These are phyloP conservation scores for Tetranychus piercei DNA, from an alignment of 2,888 invertebrate species.

Conservation along the genomic window DNA sequence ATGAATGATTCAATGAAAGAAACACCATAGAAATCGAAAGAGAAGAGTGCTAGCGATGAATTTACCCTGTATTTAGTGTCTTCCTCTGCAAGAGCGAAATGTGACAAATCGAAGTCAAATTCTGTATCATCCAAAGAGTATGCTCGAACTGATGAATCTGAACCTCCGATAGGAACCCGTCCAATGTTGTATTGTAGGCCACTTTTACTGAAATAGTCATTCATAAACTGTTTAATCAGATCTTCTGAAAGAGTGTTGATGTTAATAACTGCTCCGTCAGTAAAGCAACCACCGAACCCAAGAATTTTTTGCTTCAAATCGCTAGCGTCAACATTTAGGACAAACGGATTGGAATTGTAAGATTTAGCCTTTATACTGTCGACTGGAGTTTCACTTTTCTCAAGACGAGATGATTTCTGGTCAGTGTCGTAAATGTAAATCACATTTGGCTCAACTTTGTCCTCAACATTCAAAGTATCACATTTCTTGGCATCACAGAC, in stretches of 20 bases:
- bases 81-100: slow-evolving; percentile 19
- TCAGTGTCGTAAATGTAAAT: not conserved
- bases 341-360: too few species aligned
- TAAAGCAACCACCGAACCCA: not conserved
- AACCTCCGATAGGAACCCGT: slow-evolving; percentile 63
- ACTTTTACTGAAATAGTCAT: slow-evolving; percentile 34
- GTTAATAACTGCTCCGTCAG: not conserved
- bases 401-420: not conserved
- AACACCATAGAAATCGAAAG: not conserved
- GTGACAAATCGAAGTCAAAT: slow-evolving; percentile 19
- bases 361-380: not conserved
- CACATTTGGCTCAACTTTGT: not conserved
- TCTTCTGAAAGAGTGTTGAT: not conserved
- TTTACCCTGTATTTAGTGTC: slow-evolving; percentile 18
- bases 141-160: slow-evolving; percentile 59
- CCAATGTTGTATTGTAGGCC: slow-evolving; percentile 53
- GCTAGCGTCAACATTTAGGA: too few species aligned
- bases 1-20: not conserved
- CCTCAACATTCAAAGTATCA: not conserved
- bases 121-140: slow-evolving; percentile 60
- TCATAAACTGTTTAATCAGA: slow-evolving; percentile 33
- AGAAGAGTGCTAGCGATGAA: not conserved
- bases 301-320: too few species aligned
- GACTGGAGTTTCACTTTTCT: not conserved
- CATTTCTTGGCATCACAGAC: too few species aligned